phyloP scores from a whole-genome alignment of 2,797 vertebrate genomes.

The Sebastes nivosus region DNA sequence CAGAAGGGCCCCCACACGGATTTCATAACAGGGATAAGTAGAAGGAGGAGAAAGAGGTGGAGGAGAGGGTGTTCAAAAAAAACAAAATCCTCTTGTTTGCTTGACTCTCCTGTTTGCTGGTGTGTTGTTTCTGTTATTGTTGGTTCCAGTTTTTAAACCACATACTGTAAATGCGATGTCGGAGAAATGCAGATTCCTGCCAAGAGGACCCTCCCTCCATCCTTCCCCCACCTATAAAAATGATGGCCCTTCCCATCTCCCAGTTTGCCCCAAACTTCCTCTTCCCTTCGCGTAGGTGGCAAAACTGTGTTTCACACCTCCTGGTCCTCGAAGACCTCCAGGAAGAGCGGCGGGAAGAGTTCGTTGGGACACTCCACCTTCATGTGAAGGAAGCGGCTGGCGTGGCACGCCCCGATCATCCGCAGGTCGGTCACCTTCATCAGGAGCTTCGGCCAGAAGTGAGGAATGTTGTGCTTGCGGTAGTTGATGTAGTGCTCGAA shows the following conservation, averaged over 20 bases:
- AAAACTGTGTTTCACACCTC: constrained; percentile 83
- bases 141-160: constrained; percentile 64
- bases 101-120: constrained; percentile 74
- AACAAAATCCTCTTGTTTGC: constrained; percentile 58
- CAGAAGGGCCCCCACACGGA: constrained; percentile 82
- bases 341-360: constrained; percentile 95
- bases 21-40: constrained; percentile 61
- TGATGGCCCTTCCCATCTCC: constrained; percentile 48
- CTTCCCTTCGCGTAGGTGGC: constrained; percentile 22
- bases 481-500: constrained; percentile 98
- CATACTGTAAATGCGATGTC: constrained; percentile 44
- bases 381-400: constrained; percentile 98
- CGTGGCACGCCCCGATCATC: constrained; percentile 96
- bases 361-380: constrained; percentile 97
- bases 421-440: constrained; percentile 98
- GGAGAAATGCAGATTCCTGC: constrained; percentile 56
- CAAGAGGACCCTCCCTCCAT: constrained; percentile 51
- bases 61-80: constrained; percentile 52
- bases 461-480: constrained; percentile 98
- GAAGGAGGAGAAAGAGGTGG: constrained; percentile 59
- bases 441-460: constrained; percentile 98
- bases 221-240: constrained; percentile 15
- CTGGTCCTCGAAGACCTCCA: constrained; percentile 95
- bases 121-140: constrained; percentile 62
- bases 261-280: constrained; percentile 13